Evolutionary conservation across 2,113 vertebrate species (phyloP), one percentile per base, ranked within the genome.

Genomic region (human (Homo sapiens)): DNA sequence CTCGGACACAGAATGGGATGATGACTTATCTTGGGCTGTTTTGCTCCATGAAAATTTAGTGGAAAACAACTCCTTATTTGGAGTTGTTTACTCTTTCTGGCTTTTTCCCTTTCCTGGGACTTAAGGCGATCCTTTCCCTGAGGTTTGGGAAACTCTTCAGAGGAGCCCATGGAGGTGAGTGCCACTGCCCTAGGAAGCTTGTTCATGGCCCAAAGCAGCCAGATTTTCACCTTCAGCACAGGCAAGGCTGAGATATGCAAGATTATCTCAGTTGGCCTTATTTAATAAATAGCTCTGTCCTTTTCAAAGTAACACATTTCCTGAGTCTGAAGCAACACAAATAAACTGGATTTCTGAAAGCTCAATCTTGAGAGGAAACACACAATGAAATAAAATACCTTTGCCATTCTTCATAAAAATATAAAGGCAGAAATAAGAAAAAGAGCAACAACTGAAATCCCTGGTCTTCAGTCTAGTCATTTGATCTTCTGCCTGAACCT

Each of bases 231-330:
- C 40, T 57, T 76, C 27, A 57, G 18, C 13, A 6, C 35, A 72
- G 55, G 81, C 40, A 75, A 75, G 30, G 9, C 66, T 22, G 50
- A 89, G 52, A 38, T 48, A 0, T 30, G 52, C 76, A 64, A 57
- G 45, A 88, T 93, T 48, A 45, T 22, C 35, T 90, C 50, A 30
- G 6, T 16, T 27, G 16, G 55, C 68, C 45, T 50, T 83, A 30
- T 80, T 94, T 93, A 94, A 76, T 84, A 96, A 59, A 50, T 50
- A 82, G n/a, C 72, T 94, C 88, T 94, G 38, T 59, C 84, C 40
- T 95, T 94, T 90, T 83, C 93, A 90, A 43, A 73, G 38, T 55
- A 94, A 93, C 81, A 70, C 52, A 78, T 93, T 95, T 94, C 23
- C 81, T 50, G 88, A 90, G 81, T 90, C 70, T 84, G 35, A 94